These are phyloP conservation scores for Thalassoma bifasciatum DNA, from an alignment of 2,113 vertebrate genomes.

Conservation along the genomic window DNA sequence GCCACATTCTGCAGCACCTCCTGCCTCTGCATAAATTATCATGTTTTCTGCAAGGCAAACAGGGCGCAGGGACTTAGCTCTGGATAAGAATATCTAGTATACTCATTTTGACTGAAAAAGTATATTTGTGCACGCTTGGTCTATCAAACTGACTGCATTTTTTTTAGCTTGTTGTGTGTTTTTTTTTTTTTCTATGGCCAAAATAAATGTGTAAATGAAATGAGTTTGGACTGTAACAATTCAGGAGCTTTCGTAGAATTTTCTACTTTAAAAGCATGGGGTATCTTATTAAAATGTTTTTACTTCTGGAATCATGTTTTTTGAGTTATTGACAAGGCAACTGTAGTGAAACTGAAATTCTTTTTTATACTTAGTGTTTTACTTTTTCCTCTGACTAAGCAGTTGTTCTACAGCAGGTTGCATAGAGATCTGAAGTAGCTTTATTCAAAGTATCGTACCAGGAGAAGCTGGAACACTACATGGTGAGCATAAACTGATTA, in stretches of 20 bases:
- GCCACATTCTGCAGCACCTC: slow-evolving; percentile 52
- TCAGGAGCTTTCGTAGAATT: no score
- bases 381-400: no score
- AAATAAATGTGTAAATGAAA: background rate
- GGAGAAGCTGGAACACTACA: background rate
- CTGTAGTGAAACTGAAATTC: no score
- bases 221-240: background rate
- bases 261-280: no score
- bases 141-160: slow-evolving; percentile 5
- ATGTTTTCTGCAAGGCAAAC: slow-evolving; percentile 31
- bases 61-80: slow-evolving; percentile 12
- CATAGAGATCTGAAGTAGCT: no score
- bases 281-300: no score
- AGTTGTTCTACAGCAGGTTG: no score
- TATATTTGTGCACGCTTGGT: background rate
- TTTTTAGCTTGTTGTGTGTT: background rate
- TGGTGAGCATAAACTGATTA: background rate
- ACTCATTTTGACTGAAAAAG: slow-evolving; percentile 33
- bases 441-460: no score
- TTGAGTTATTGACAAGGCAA: no score
- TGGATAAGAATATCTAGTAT: slow-evolving; percentile 22
- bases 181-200: no score
- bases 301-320: no score
- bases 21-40: slow-evolving; percentile 67
- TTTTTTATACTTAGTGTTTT: no score